Conservation (phyloP, 2,797 vertebrate species). For the Schizothorax lantsangensis region DNA sequence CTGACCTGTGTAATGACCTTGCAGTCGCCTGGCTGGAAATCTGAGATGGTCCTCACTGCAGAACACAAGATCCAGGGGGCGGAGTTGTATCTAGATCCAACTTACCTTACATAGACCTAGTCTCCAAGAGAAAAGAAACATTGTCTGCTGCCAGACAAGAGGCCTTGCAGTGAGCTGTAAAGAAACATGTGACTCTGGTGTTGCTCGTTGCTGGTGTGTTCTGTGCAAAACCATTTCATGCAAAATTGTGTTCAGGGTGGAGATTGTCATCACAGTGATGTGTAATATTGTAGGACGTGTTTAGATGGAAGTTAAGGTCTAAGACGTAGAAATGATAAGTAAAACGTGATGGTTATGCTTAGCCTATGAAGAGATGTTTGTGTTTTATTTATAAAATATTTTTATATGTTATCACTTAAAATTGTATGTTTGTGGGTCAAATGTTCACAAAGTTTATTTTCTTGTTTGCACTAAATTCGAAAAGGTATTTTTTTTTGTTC, state of each 20-base stretch:
- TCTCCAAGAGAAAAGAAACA: constrained; percentile 64
- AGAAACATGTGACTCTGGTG: constrained; percentile 56
- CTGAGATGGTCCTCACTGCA: too few relatives aligned
- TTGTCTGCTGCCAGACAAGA: constrained; percentile 59
- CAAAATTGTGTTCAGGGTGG: constrained; percentile 34
- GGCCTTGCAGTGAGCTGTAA: constrained; percentile 48
- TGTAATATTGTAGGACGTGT: neutral
- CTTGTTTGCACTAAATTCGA: neutral
- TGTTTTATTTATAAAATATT: neutral
- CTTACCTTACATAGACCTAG: too few relatives aligned
- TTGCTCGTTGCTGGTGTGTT: constrained; percentile 39
- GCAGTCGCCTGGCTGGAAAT: constrained; percentile 56
- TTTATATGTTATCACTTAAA: neutral
- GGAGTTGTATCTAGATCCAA: too few relatives aligned
- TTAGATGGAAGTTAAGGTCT: neutral
- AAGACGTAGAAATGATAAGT: neutral
- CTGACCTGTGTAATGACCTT: constrained; percentile 58
- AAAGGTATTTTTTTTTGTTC: neutral
- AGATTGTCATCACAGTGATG: neutral
- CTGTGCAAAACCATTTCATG: constrained; percentile 42
- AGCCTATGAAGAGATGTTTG: neutral
- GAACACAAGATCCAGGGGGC: too few relatives aligned
- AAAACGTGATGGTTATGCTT: neutral
- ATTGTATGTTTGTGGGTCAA: neutral
- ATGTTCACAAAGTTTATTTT: neutral